Evolutionary conservation across 2,797 vertebrate genomes (phyloP), one percentile per base, ranked within the genome.

Genomic region (Anolis apletophallus): DNA sequence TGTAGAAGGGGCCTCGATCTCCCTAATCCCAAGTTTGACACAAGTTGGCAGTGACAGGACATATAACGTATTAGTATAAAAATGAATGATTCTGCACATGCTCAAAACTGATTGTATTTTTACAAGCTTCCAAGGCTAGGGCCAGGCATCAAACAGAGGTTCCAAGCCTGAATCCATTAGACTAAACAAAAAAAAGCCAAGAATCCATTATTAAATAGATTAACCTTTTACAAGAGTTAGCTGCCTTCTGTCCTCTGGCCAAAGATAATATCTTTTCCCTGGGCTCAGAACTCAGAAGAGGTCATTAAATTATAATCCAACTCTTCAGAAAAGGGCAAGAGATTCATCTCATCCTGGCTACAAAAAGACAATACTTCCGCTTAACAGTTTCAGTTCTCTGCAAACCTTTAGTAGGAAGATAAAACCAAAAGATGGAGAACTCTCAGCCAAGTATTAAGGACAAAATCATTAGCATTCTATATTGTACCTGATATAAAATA

Each of bases 191-290:
- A 83, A 83, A 81, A 80, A 84, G 69, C 75, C 46, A 87, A 80
- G 68, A 84, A 87, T 84, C 81, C 86, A 61, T 77, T 88, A 87
- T 89, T 82, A 86, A 87, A 91, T 36, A 91, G 71, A 29, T 91
- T 91, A 91, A 93, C 84, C 87, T 95, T 94, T 94, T 89, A 67
- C 73, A 86, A 81, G 57, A 78, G 85, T 93, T 91, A 88, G 73
- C 79, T 92, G 90, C 75, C 46, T 87, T 92, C 83, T 92, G 92
- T 93, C 80, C 69, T 91, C 72, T 88, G 93, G 86, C 85, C 29
- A 83, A 92, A 93, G 85, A 92, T 86, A 90, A 88, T 80, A 86
- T 81, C 91, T 93, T 94, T 93, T 89, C 90, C 50, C 52, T 90
- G 84, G 76, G 80, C 36, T 23, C 23, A 90, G 78, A 93, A 74